Percentiles rank a stretch among this genome's conserved stretches.
Conservation (phyloP, 2,888 invertebrate genomes). For the Creontiades dilutus region DNA sequence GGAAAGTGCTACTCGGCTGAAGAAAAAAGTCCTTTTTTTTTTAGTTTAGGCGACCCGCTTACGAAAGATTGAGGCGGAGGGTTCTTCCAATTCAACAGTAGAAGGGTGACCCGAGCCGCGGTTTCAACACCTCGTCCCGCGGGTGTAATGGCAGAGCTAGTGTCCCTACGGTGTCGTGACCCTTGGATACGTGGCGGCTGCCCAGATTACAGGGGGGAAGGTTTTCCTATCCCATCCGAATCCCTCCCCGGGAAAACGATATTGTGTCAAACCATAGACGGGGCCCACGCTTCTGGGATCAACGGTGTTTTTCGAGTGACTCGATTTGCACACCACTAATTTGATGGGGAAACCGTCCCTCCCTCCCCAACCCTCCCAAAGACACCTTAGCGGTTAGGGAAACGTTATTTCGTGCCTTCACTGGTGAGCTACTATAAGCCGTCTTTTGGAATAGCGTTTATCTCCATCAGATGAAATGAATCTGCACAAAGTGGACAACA, state of each 20-base stretch:
- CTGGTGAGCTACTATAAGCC: neutral
- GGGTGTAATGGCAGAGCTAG: slow-evolving; percentile 21
- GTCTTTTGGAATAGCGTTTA: neutral
- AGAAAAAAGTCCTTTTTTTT: neutral
- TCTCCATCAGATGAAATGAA: no score
- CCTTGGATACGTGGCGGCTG: slow-evolving; percentile 53
- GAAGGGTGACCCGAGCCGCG: neutral
- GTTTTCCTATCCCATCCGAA: neutral
- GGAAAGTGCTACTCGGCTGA: no score
- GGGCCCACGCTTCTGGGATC: slow-evolving; percentile 47
- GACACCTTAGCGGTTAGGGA: slow-evolving; percentile 13
- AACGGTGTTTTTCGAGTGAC: slow-evolving; percentile 23
- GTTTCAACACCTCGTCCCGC: slow-evolving; percentile 51
- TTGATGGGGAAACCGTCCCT: slow-evolving; percentile 31
- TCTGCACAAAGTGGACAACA: no score
- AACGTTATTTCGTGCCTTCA: neutral
- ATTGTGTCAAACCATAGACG: slow-evolving; percentile 21
- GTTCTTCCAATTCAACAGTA: slow-evolving; percentile 19
- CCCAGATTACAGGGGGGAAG: slow-evolving; percentile 35
- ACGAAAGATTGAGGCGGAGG: slow-evolving; percentile 24
- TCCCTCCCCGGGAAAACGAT: slow-evolving; percentile 30
- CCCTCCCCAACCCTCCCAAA: neutral
- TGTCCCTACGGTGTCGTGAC: slow-evolving; percentile 52
- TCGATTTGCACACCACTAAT: slow-evolving; percentile 45
- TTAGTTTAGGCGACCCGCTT: slow-evolving; percentile 16